Conservation (phyloP, 2,797 vertebrate species). For the Pseudotriccus pelzelni region DNA sequence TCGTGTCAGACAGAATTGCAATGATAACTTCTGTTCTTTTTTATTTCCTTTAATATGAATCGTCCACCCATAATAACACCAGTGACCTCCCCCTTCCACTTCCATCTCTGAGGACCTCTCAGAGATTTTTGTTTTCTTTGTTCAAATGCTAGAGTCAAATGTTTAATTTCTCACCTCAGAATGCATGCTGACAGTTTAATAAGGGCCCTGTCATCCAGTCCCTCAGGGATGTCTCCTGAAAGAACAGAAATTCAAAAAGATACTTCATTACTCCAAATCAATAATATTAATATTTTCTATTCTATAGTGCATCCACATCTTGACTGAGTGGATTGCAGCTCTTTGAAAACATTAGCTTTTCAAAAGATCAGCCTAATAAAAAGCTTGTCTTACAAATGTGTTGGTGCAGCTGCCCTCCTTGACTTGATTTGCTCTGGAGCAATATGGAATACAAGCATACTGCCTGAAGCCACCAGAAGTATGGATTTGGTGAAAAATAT, state of each 20-base stretch:
- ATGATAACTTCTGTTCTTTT: neutral
- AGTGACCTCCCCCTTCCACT: neutral
- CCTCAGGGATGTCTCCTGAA: slow-evolving; percentile 17
- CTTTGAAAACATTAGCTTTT: neutral
- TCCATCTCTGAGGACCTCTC: neutral
- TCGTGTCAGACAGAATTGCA: neutral
- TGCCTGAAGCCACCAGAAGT: neutral
- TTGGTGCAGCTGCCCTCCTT: neutral
- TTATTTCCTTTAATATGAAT: slow-evolving; percentile 13
- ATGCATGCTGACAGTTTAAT: slow-evolving; percentile 51
- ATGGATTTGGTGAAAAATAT: neutral
- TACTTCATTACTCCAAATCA: slow-evolving; percentile 42
- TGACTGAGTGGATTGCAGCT: neutral
- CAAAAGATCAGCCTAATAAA: neutral
- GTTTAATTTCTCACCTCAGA: slow-evolving; percentile 19
- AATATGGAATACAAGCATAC: neutral
- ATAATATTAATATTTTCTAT: neutral
- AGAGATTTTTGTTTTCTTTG: slow-evolving; percentile 33
- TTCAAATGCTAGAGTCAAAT: slow-evolving; percentile 4
- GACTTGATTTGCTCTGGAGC: neutral
- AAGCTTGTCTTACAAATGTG: neutral
- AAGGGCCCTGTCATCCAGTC: slow-evolving; percentile 22
- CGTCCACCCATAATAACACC: neutral
- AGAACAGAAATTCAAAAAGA: slow-evolving; percentile 19
- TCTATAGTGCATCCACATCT: neutral